phyloP scores from a whole-genome alignment of 2,797 vertebrate genomes.

The Eremophila alpestris region DNA sequence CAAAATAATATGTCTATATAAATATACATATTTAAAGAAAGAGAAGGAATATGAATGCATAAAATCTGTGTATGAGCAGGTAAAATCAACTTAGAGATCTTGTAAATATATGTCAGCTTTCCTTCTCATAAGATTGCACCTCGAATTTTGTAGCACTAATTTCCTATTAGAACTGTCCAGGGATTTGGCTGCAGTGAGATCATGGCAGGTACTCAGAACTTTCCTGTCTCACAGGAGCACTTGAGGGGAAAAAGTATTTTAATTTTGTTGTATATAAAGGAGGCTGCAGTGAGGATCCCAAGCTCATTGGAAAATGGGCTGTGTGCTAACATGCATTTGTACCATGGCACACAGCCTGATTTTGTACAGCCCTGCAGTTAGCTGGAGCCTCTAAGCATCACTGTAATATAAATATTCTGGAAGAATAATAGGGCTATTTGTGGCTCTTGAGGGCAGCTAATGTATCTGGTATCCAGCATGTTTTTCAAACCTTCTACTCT shows the following conservation, averaged over 20 bases:
- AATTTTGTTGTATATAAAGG: neutral
- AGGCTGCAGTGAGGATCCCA: neutral
- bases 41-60: neutral
- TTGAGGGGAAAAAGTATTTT: neutral
- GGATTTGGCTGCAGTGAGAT: neutral
- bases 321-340: neutral
- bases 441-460: conserved; percentile 31
- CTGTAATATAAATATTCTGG: conserved; percentile 45
- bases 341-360: neutral
- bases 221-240: neutral
- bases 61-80: neutral
- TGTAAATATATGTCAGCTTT: neutral
- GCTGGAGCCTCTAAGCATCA: conserved; percentile 1
- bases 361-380: conserved; percentile 18
- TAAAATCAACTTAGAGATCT: neutral
- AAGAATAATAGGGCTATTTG: conserved; percentile 48
- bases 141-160: neutral
- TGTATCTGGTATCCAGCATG: neutral
- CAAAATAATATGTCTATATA: neutral
- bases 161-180: neutral
- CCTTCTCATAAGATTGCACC: neutral
- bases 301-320: neutral
- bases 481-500: conserved; percentile 20
- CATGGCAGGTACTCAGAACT: neutral
- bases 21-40: neutral